Evolutionary conservation across 2,888 invertebrate species (phyloP), one percentile per base, ranked within the genome.

Genomic region (Automeris io): DNA sequence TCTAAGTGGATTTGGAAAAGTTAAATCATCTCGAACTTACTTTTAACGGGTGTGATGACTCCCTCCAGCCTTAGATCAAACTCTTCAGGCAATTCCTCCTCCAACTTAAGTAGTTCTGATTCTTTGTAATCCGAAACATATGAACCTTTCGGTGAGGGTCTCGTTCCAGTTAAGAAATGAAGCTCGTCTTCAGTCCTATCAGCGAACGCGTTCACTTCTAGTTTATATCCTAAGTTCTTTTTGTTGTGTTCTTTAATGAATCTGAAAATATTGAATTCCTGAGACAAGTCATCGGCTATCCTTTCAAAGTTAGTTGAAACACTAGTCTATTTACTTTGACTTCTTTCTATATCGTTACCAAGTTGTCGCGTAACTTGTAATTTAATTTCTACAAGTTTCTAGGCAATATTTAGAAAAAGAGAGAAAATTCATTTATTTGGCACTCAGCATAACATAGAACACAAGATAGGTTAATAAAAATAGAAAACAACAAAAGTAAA

Each of bases 1-100:
- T 65, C 74, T 75, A 44, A 4, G 18, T 39, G 1, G 13, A 26
- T 37, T 8, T 16, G 5, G 16, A 18, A 16, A 18, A 16, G 18
- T 3, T 11, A 2, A 9, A 25, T 3, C 6, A 25, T 5, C 5
- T 25, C 3, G 19, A 6, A 50, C 62, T 49, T 52, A 74, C 76
- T 48, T 47, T 68, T 65, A 6, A 76, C 34, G 7, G 53, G 46
- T 9, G 60, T 54, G 8, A 76, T 50, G 21, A 47, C 37, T 1
- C 75, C 76, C 21, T 68, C 58, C 2, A 62, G 5, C 25, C 73
- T 60, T 44, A 76, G 37, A 13, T 76, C 75, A 3, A 54, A 64
- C 11, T 50, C 49, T 5, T 63, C 50, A 0, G 76, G 74, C 3
- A 74, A 37, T 0, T 59, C 49, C 1, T 54, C 18, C 0, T 39